A percentile compares a stretch with the other conserved stretches of the same genome.
Conservation (phyloP, 2,888 invertebrate species). For the Kryphioiulus occultus region DNA sequence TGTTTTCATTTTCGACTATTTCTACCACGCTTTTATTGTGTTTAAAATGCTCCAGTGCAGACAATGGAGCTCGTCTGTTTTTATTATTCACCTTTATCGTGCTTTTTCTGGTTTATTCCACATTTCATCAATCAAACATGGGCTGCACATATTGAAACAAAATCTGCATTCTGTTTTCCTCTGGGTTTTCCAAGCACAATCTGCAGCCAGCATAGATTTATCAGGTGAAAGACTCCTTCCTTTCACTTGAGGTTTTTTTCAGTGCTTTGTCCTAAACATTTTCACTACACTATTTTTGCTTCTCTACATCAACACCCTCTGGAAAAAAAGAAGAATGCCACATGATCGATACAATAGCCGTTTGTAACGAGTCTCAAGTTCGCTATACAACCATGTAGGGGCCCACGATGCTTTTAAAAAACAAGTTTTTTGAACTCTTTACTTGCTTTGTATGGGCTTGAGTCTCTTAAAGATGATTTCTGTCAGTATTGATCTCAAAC, state of each 20-base stretch:
- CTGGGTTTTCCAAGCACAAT: not conserved
- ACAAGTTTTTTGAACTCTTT: not conserved
- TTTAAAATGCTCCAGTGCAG: not conserved
- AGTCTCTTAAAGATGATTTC: not conserved
- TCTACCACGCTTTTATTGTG: not conserved
- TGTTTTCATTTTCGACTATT: not conserved
- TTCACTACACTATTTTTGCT: not conserved
- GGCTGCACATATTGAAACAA: not conserved
- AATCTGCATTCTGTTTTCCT: not conserved
- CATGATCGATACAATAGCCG: conserved; percentile 1
- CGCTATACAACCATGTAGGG: not conserved
- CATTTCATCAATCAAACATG: not conserved
- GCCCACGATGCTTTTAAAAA: not conserved
- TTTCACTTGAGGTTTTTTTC: not conserved
- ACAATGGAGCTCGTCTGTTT: not conserved
- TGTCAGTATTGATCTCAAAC: not conserved
- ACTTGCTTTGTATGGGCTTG: not conserved
- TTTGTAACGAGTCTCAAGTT: conserved; percentile 6
- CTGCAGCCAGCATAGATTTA: not conserved
- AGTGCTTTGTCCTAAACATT: not conserved
- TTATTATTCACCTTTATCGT: not conserved
- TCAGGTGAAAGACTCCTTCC: conserved; percentile 5
- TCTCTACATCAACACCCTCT: not conserved
- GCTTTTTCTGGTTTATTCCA: not conserved
- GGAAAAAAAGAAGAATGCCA: not conserved